Evolutionary conservation across 2,113 vertebrate genomes (phyloP), one percentile per base, ranked within the genome.

Genomic region (Irena cyanogastra): DNA sequence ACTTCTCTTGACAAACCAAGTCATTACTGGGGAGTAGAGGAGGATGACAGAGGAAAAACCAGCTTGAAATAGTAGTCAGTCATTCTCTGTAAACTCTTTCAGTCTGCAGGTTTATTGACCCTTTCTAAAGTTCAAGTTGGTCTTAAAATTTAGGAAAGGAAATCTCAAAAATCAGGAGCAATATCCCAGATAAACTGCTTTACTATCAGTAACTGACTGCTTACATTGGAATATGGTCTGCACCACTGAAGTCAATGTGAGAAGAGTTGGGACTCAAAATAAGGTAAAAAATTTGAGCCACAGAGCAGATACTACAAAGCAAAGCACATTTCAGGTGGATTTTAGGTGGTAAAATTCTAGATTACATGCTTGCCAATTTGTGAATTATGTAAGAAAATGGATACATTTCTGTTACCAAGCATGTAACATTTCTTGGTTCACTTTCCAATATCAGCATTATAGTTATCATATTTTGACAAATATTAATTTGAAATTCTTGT

Each of bases 131-230:
- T 41, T 89, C 89, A 92, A 71, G 15, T 24, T 69, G 49, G 35
- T 68, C 52, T 87, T 56, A 52, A 47, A 81, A 53, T 85, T 87
- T 89, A 72, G 70, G 35, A 84, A 71, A 87, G 61, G 18, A 93
- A 93, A 79, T 69, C 57, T 91, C 57, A 91, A 83, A 94, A 87
- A 85, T 76, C 30, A 75, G 49, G 30, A 85, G 57, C 66, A 79
- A 85, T 81, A 63, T n/a, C n/a, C 37, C 57, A 63, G 54, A 76
- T 76, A 87, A 81, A 91, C 18, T 80, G 20, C 42, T 85, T 77
- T 50, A 68, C 27, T 45, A 37, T 41, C 44, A 52, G 60, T 28
- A 54, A 49, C 71, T 63, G 39, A 44, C 31, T 82, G 49, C 49
- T 85, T 69, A 22, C 7, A 6, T 7, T 74, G 52, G 82, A 53